These are phyloP conservation scores for Brachyrhaphis roseni DNA, from an alignment of 2,797 vertebrate genomes.

Conservation along the genomic window DNA sequence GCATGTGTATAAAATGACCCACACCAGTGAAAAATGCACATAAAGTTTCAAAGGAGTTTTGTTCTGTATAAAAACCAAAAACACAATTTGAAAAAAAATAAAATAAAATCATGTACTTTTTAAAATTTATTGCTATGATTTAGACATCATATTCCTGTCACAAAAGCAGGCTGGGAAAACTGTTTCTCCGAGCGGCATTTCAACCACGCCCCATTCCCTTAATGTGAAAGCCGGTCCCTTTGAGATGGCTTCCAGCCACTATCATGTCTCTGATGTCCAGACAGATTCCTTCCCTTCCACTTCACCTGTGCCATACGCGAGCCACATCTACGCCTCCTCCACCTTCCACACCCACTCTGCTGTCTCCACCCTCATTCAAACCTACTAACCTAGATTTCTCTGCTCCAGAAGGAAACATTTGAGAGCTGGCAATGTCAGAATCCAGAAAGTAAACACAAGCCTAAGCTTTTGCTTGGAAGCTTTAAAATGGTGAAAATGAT, in stretches of 20 bases:
- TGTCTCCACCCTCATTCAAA: constrained; percentile 48
- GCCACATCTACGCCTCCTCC: constrained; percentile 37
- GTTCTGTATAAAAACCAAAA: not conserved
- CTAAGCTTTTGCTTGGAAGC: not conserved
- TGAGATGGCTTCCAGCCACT: constrained; percentile 62
- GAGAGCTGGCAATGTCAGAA: not conserved
- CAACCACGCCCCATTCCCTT: constrained; percentile 22
- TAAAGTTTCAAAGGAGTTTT: not conserved
- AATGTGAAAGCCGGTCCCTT: constrained; percentile 34
- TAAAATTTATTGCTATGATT: not conserved
- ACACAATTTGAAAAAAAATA: not conserved
- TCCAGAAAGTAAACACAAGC: not conserved
- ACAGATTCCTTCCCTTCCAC: constrained; percentile 82
- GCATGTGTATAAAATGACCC: not conserved
- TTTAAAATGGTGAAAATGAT: not conserved
- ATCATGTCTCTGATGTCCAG: constrained; percentile 72
- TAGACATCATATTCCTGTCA: not conserved
- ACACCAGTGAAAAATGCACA: not conserved
- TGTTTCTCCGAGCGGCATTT: constrained; percentile 23
- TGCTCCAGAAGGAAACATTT: constrained; percentile 48
- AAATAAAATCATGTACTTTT: not conserved
- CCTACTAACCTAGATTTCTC: constrained; percentile 74
- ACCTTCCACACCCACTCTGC: constrained; percentile 51
- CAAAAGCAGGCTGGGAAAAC: not conserved
- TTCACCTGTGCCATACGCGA: constrained; percentile 72